Evolutionary conservation across 2,888 invertebrate genomes (phyloP).

Genomic region (Brenthis daphne): DNA sequence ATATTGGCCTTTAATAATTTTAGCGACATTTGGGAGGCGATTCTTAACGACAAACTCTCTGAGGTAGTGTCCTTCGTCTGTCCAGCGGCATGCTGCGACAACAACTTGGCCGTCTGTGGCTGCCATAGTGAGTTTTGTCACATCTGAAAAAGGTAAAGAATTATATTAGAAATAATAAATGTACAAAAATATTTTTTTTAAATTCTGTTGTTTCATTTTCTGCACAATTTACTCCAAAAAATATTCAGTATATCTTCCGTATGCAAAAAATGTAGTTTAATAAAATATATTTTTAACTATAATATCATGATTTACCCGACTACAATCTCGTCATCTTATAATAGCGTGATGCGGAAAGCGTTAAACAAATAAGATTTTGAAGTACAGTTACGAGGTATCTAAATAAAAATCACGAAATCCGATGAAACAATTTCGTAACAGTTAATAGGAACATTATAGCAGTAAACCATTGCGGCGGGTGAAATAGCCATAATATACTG

Average conservation of each 20-base stretch:
- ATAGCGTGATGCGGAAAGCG: constrained; percentile 22
- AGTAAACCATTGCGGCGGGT: constrained; percentile 37
- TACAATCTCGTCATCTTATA: not conserved
- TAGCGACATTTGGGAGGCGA: constrained; percentile 91
- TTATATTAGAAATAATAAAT: not conserved
- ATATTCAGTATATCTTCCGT: too few species aligned
- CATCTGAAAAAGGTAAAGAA: constrained; percentile 75
- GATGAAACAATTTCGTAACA: constrained; percentile 43
- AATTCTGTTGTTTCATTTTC: not conserved
- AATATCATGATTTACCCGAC: not conserved
- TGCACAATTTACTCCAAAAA: too few species aligned
- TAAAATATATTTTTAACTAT: too few species aligned
- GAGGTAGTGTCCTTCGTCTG: constrained; percentile 88
- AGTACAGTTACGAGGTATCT: constrained; percentile 37
- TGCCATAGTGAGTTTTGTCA: constrained; percentile 85
- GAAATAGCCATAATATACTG: constrained; percentile 28
- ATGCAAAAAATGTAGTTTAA: too few species aligned
- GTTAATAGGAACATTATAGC: constrained; percentile 40
- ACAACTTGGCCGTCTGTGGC: constrained; percentile 95
- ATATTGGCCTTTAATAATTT: constrained; percentile 97
- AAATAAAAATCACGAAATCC: constrained; percentile 38
- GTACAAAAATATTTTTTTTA: not conserved
- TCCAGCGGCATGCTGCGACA: constrained; percentile 91
- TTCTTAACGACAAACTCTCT: constrained; percentile 89
- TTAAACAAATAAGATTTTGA: constrained; percentile 29